These are phyloP conservation scores for Cheilosia scutellata DNA, from an alignment of 2,888 invertebrate species.

Conservation along the genomic window DNA sequence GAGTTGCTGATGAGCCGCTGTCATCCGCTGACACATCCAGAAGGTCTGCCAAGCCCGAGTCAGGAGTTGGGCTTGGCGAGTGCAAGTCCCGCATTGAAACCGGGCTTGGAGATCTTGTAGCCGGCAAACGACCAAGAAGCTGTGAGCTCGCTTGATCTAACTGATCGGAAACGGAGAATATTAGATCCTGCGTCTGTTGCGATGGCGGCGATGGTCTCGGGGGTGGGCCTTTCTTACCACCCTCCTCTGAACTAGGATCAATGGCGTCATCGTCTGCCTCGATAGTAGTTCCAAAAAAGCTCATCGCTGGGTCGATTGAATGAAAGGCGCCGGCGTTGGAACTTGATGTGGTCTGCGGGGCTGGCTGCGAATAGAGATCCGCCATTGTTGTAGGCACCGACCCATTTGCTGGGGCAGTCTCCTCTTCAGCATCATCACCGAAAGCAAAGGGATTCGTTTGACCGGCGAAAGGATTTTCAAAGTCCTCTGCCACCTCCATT, in stretches of 20 bases:
- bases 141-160: constrained; percentile 95
- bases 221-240: constrained; percentile 80
- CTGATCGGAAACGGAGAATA: constrained; percentile 93
- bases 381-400: constrained; percentile 67
- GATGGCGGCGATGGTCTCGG: constrained; percentile 88
- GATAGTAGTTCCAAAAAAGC: constrained; percentile 84
- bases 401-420: constrained; percentile 62
- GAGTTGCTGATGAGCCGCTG: constrained; percentile 80
- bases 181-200: constrained; percentile 93
- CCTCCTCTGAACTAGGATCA: constrained; percentile 80
- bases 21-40: constrained; percentile 86
- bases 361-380: constrained; percentile 67
- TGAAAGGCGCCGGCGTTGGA: constrained; percentile 60
- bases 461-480: constrained; percentile 89
- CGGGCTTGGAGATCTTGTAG: constrained; percentile 94
- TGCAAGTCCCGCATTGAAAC: constrained; percentile 92
- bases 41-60: constrained; percentile 87
- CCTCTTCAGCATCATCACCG: constrained; percentile 83
- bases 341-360: constrained; percentile 33
- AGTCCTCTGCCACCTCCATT: constrained; percentile 80
- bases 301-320: constrained; percentile 83
- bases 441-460: constrained; percentile 89
- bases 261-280: constrained; percentile 83
- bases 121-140: constrained; percentile 92
- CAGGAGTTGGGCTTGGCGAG: constrained; percentile 93